Evolutionary conservation across 2,113 vertebrate species (phyloP).

Genomic region (Oostethus manadensis): DNA sequence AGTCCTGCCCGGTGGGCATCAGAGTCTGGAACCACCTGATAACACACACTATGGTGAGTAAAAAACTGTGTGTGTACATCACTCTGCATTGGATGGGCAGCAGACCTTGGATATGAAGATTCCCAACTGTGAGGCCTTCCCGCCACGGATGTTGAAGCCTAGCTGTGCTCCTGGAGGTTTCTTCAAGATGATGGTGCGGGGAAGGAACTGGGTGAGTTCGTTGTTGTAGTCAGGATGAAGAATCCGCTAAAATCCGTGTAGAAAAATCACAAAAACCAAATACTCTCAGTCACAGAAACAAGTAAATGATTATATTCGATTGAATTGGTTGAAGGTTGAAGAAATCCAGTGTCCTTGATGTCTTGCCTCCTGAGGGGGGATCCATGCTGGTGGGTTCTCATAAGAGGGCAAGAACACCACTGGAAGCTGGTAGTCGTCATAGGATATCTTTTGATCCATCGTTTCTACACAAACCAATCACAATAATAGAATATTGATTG

Average conservation of each 20-base stretch:
- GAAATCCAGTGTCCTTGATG: not conserved
- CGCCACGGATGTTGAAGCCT: constrained; percentile 96
- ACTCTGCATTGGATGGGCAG: constrained; percentile 9
- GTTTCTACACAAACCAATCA: not conserved
- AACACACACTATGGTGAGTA: constrained; percentile 5
- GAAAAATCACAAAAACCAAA: no score
- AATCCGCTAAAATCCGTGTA: constrained; percentile 72
- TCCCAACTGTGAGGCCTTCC: constrained; percentile 94
- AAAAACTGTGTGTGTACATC: not conserved
- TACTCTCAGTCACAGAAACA: no score
- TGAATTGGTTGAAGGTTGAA: no score
- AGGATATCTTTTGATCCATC: constrained; percentile 85
- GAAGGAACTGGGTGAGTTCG: constrained; percentile 92
- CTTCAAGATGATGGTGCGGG: constrained; percentile 85
- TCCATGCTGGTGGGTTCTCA: constrained; percentile 92
- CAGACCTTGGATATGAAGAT: constrained; percentile 97
- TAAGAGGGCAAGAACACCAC: constrained; percentile 93
- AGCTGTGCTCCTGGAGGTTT: constrained; percentile 94
- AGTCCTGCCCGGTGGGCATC: constrained; percentile 92
- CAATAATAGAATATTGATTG: not conserved
- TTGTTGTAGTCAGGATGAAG: constrained; percentile 97
- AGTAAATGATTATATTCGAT: no score
- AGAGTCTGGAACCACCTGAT: constrained; percentile 91
- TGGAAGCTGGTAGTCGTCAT: constrained; percentile 87
- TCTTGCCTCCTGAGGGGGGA: constrained; percentile 83